phyloP scores from a whole-genome alignment of 2,113 vertebrate genomes.

The Alligator sinensis region DNA sequence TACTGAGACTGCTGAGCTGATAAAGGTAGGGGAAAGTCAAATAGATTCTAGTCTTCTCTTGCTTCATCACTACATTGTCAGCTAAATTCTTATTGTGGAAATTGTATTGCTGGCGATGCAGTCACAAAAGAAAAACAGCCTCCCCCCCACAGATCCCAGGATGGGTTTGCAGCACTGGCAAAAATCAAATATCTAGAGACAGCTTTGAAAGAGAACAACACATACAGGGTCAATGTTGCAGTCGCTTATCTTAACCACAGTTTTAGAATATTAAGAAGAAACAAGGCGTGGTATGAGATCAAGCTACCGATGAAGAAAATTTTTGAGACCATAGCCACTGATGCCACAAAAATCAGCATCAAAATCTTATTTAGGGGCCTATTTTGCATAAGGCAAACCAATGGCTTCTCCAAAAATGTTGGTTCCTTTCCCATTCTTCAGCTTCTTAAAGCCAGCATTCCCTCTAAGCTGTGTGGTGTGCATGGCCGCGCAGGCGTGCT shows the following conservation, averaged over 20 bases:
- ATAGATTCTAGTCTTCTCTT: neutral
- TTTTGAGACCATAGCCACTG: neutral
- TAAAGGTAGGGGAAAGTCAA: neutral
- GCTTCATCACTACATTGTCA: neutral
- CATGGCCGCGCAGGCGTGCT: too few species aligned
- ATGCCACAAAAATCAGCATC: neutral
- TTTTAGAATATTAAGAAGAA: neutral
- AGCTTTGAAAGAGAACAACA: neutral
- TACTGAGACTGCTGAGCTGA: conserved; percentile 2
- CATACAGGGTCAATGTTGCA: neutral
- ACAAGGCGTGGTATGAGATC: neutral
- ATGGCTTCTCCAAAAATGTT: neutral
- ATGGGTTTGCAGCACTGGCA: neutral
- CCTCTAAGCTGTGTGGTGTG: too few species aligned
- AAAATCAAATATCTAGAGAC: neutral
- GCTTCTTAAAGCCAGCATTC: neutral
- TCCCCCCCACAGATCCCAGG: neutral
- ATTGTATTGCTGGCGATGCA: neutral
- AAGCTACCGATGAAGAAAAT: neutral
- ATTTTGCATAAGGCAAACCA: neutral
- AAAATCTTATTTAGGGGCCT: neutral
- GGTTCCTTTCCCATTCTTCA: neutral
- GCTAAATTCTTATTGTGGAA: neutral
- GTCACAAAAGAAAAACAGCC: neutral
- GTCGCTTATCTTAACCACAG: neutral